phyloP scores from a whole-genome alignment of 2,113 vertebrate species.

The Suncus etruscus region DNA sequence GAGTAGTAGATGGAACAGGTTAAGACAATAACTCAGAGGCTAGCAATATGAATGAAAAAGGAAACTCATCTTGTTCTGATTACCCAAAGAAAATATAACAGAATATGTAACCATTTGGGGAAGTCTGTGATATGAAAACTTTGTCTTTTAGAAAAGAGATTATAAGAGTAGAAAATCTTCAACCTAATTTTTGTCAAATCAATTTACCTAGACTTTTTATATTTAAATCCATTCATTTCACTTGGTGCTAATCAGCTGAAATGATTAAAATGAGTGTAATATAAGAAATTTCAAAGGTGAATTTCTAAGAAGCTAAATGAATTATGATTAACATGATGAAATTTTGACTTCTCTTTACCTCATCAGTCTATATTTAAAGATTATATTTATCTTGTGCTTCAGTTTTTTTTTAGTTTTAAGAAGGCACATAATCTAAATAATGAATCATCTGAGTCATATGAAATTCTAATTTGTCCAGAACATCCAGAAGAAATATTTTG shows the following conservation, averaged over 20 bases:
- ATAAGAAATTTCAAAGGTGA: conserved; percentile 39
- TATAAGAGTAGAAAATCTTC: conserved; percentile 34
- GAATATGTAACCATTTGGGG: conserved; percentile 1
- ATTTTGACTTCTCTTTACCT: conserved; percentile 35
- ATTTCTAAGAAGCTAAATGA: conserved; percentile 47
- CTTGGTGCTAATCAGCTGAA: conserved; percentile 46
- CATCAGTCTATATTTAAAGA: conserved; percentile 21
- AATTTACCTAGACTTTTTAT: not conserved
- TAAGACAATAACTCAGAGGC: conserved; percentile 59
- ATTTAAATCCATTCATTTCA: conserved; percentile 37
- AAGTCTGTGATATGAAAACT: conserved; percentile 16
- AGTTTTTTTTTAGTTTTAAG: conserved; percentile 35
- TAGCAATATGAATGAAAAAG: conserved; percentile 50
- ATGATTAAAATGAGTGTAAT: not conserved
- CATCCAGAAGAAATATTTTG: conserved; percentile 28
- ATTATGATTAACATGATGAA: conserved; percentile 46
- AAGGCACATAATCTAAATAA: not conserved
- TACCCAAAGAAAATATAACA: conserved; percentile 37
- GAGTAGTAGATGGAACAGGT: conserved; percentile 41
- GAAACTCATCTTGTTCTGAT: conserved; percentile 38
- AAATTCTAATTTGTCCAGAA: conserved; percentile 39
- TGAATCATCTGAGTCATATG: conserved; percentile 18
- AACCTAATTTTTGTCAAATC: conserved; percentile 37
- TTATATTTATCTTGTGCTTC: conserved; percentile 14
- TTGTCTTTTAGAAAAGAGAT: not conserved